A percentile compares a stretch with the other conserved stretches of the same genome.
These are phyloP conservation scores for Fabriciana adippe DNA, from an alignment of 2,888 invertebrate species.

Conservation along the genomic window DNA sequence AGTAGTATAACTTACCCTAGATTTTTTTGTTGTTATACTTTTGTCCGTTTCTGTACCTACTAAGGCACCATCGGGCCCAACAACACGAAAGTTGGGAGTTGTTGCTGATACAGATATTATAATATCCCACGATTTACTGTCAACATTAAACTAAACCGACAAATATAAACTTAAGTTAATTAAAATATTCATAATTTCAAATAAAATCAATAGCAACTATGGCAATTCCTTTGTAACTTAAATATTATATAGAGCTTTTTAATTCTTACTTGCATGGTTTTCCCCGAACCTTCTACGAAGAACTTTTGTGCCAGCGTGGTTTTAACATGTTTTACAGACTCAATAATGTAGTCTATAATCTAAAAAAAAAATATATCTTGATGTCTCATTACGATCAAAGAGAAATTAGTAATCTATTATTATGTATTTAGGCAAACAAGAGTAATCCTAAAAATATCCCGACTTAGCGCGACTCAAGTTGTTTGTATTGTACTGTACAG, in stretches of 20 bases:
- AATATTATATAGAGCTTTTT: too few species aligned
- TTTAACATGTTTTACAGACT: slow-evolving; percentile 47
- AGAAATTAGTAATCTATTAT: too few species aligned
- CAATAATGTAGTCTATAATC: slow-evolving; percentile 52
- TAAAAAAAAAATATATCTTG: slow-evolving; percentile 40
- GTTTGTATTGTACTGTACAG: too few species aligned
- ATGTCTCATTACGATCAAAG: too few species aligned
- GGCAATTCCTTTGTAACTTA: too few species aligned
- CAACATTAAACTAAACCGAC: slow-evolving; percentile 51
- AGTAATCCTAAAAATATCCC: too few species aligned
- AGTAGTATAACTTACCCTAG: slow-evolving; percentile 47
- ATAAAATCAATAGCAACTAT: too few species aligned
- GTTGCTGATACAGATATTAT: slow-evolving; percentile 51
- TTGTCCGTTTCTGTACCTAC: slow-evolving; percentile 32
- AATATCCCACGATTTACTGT: slow-evolving; percentile 46
- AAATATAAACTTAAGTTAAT: too few species aligned
- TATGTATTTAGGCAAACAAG: too few species aligned
- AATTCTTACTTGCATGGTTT: slow-evolving; percentile 33
- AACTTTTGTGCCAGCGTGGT: slow-evolving; percentile 35
- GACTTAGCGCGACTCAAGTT: too few species aligned
- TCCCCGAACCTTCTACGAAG: slow-evolving; percentile 3
- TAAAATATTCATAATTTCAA: too few species aligned
- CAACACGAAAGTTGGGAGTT: slow-evolving; percentile 43
- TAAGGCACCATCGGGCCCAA: slow-evolving; percentile 47
- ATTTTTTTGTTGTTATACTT: slow-evolving; percentile 41